A percentile compares a stretch with the other conserved stretches of the same genome.
These are phyloP conservation scores for Drosophila conformis DNA, from an alignment of 2,888 invertebrate species.

Conservation along the genomic window DNA sequence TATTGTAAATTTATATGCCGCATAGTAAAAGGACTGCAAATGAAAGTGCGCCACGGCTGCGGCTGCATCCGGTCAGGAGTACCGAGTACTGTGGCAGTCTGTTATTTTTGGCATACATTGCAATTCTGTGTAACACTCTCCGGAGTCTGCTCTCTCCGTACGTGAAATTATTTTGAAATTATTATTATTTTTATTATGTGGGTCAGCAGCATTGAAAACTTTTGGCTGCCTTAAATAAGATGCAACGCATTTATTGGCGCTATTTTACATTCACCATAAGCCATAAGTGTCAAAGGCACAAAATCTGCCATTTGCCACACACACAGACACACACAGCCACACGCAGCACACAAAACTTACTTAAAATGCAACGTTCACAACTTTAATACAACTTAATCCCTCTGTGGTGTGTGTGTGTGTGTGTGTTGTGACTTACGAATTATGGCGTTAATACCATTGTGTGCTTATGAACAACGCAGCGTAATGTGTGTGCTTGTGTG, in stretches of 20 bases:
- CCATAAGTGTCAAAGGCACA: conserved; percentile 58
- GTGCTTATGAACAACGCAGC: conserved; percentile 55
- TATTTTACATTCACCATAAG: conserved; percentile 38
- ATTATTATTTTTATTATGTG: conserved; percentile 46
- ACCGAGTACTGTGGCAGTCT: neutral
- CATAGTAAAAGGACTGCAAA: conserved; percentile 34
- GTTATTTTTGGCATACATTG: conserved; percentile 43
- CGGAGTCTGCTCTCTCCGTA: conserved; percentile 3
- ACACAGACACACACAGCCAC: conserved; percentile 18
- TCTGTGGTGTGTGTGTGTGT: conserved; percentile 43
- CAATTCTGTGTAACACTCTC: conserved; percentile 38
- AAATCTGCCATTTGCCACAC: conserved; percentile 27
- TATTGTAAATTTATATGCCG: conserved; percentile 57
- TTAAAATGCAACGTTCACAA: conserved; percentile 66
- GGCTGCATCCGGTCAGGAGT: neutral
- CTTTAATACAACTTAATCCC: conserved; percentile 76
- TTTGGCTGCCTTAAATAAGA: conserved; percentile 19
- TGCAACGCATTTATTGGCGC: conserved; percentile 49
- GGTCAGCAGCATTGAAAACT: conserved; percentile 47
- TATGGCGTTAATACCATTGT: conserved; percentile 78
- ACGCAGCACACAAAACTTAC: conserved; percentile 30
- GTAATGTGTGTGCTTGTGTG: conserved; percentile 12
- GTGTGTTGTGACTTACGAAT: conserved; percentile 65
- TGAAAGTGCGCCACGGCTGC: conserved; percentile 23
- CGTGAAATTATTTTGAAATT: conserved; percentile 31